These are phyloP conservation scores for Phenganax marumi DNA, from an alignment of 92 coral and sea anemone species.

Conservation along the genomic window DNA sequence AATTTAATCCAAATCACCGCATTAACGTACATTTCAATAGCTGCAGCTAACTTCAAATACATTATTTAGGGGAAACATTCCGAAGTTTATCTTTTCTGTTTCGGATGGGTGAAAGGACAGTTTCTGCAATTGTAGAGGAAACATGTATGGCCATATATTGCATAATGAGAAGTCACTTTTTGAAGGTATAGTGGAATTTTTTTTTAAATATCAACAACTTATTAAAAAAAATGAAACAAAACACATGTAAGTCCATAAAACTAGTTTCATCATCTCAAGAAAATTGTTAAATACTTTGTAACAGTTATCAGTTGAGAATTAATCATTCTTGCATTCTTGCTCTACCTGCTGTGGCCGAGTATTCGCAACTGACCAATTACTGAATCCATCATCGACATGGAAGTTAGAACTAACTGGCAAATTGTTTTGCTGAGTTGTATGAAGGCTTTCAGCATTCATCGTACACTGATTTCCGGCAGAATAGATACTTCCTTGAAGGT, in stretches of 20 bases:
- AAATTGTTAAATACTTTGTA: too few species aligned
- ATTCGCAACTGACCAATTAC: too few species aligned
- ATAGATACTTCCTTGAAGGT: too few species aligned
- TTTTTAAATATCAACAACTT: neutral
- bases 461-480: too few species aligned
- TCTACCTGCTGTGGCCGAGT: too few species aligned
- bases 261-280: neutral
- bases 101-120: conserved; percentile 54
- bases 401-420: too few species aligned
- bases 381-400: too few species aligned
- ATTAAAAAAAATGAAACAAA: neutral
- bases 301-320: too few species aligned
- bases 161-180: conserved; percentile 37
- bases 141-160: conserved; percentile 48
- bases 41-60: too few species aligned
- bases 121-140: conserved; percentile 39
- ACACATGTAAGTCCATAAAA: neutral
- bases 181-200: conserved; percentile 25
- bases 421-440: too few species aligned
- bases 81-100: conserved; percentile 41
- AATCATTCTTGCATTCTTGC: too few species aligned
- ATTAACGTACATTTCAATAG: neutral
- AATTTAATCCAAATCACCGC: neutral
- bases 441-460: too few species aligned
- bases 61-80: conserved; percentile 48